Conservation (phyloP, 2,797 vertebrate species). For the Cynodonichthys magdalenae region DNA sequence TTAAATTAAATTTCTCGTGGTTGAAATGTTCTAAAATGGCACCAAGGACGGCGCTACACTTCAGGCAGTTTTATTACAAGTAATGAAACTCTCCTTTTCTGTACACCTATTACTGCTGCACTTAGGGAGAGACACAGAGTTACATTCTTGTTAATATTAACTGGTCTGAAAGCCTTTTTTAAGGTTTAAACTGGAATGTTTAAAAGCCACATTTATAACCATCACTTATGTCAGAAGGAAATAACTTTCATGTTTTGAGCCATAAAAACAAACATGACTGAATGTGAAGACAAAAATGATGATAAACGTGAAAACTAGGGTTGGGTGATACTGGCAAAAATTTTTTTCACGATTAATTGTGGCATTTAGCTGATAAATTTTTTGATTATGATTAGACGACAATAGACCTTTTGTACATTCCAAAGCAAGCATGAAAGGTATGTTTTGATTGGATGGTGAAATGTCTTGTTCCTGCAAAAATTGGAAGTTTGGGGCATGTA, state of each 20-base stretch:
- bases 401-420: too few relatives aligned
- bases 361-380: too few relatives aligned
- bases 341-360: too few relatives aligned
- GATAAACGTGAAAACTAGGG: too few relatives aligned
- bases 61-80: slow-evolving; percentile 27
- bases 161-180: background rate
- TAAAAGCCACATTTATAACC: slow-evolving; percentile 1
- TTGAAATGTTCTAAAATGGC: slow-evolving; percentile 25
- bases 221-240: background rate
- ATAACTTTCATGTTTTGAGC: background rate
- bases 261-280: background rate
- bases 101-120: slow-evolving; percentile 14
- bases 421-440: too few relatives aligned
- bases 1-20: slow-evolving; percentile 35
- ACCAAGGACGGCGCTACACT: slow-evolving; percentile 21
- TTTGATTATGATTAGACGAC: too few relatives aligned
- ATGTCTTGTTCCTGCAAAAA: too few relatives aligned
- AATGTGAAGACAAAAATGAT: background rate
- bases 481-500: too few relatives aligned
- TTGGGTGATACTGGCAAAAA: too few relatives aligned
- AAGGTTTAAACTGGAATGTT: slow-evolving; percentile 6
- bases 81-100: slow-evolving; percentile 13
- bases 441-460: too few relatives aligned
- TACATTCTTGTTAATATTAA: slow-evolving; percentile 26
- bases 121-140: slow-evolving; percentile 1